Evolutionary conservation across 1,140 invertebrate species (phyloP), one percentile per base, ranked within the genome.

Genomic region (Leptopilina boulardi): DNA sequence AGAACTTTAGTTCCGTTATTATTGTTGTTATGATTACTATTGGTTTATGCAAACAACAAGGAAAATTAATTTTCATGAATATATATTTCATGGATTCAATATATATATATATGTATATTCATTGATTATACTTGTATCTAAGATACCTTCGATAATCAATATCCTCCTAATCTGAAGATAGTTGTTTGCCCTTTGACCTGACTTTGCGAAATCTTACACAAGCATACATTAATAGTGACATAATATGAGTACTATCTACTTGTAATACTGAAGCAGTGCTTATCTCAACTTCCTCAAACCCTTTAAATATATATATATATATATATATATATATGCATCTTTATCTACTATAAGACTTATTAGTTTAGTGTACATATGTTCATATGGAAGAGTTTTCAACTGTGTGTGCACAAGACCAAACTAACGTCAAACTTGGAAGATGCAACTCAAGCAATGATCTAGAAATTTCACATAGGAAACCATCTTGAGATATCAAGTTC

Each of bases 111-210:
- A n/a, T n/a, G n/a, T 30, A n/a, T 66, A 6, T 30, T 66, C 23
- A 30, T 66, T 66, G 15, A 8, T 34, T 66, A n/a, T 15, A 66
- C 13, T 0, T n/a, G 23, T 66, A 66, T 26, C 23, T 15, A 66
- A 30, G 26, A 66, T 18, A 66, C 26, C 26, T 66, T 30, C 59
- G 47, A 51, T 30, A 34, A 66, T 66, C 59, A 66, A 66, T 66
- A 66, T 66, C 30, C 59, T 66, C 23, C 23, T 66, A 66, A 66
- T 66, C 59, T 66, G 23, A n/a, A 66, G 59, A 66, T 66, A 23
- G 59, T 30, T 66, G 23, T 66, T 66, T 66, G 59, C 23, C 23
- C 59, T 34, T 66, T 34, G 59, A 66, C 26, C 59, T 66, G 59
- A 66, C 26, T 66, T 66, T 66, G 23, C 8, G 59, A 66, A 66